These are phyloP conservation scores for Protobothrops mucrosquamatus DNA, from an alignment of 2,113 vertebrate genomes.

Conservation along the genomic window DNA sequence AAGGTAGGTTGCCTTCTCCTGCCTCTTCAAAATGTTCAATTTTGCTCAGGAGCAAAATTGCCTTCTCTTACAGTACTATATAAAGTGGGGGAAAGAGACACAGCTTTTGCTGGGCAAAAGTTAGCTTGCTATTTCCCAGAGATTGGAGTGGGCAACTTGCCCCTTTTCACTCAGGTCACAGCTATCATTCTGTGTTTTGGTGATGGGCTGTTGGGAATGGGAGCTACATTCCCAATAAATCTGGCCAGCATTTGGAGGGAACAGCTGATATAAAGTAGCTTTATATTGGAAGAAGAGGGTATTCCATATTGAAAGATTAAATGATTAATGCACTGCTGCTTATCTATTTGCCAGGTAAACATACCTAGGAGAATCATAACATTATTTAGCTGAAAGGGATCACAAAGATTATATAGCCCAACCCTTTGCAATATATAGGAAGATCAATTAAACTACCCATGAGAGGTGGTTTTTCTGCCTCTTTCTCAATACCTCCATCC, in stretches of 20 bases:
- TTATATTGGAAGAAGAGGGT: background rate
- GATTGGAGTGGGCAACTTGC: too few relatives aligned
- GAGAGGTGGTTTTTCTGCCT: background rate
- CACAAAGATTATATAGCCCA: background rate
- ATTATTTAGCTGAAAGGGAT: background rate
- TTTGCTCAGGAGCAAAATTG: accelerated
- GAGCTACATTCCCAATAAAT: background rate
- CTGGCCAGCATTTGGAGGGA: background rate
- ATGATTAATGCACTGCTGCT: background rate
- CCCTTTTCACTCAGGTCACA: background rate
- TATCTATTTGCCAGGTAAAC: background rate
- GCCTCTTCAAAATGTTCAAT: background rate
- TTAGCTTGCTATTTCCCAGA: background rate
- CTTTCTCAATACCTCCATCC: background rate
- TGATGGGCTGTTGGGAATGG: background rate
- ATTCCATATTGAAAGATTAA: background rate
- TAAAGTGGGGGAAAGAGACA: accelerated
- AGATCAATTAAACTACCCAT: background rate
- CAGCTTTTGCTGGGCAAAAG: background rate
- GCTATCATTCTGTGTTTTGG: background rate
- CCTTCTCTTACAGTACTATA: accelerated
- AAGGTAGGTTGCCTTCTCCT: constrained; percentile 74
- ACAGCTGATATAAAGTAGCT: background rate
- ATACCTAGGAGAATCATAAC: background rate
- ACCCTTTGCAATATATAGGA: background rate